These are phyloP conservation scores for Ceratosolen fusciceps DNA, from an alignment of 1,140 invertebrate species.

Conservation along the genomic window DNA sequence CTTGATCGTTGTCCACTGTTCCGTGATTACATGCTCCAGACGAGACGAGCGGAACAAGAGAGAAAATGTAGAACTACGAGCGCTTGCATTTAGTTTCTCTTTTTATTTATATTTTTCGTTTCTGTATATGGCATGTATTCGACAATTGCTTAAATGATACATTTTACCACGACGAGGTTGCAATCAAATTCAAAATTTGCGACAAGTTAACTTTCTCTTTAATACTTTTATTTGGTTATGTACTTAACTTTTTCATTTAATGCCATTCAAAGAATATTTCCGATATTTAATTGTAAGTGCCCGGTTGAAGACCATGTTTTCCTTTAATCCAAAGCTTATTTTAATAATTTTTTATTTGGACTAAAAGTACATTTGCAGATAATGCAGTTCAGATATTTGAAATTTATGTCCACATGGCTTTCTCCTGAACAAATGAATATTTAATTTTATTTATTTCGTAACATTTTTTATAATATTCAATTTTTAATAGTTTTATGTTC, in stretches of 20 bases:
- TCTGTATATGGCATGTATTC: background rate
- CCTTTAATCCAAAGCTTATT: constrained; percentile 2
- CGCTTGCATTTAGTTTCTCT: constrained; percentile 29
- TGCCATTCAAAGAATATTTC: background rate
- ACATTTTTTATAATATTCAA: background rate
- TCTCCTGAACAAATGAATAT: constrained; percentile 21
- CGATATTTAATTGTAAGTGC: background rate
- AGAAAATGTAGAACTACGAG: constrained; percentile 30
- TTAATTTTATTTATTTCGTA: constrained; percentile 47
- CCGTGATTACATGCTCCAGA: constrained; percentile 29
- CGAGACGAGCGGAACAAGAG: constrained; percentile 27
- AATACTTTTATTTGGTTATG: constrained; percentile 35
- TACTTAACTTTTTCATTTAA: constrained; percentile 19
- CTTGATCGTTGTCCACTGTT: constrained; percentile 2
- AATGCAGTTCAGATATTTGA: constrained; percentile 28
- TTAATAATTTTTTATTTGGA: constrained; percentile 1
- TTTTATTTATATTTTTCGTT: constrained; percentile 17
- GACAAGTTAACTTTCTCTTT: constrained; percentile 38
- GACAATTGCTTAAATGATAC: constrained; percentile 34
- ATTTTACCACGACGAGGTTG: constrained; percentile 19
- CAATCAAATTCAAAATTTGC: constrained; percentile 46
- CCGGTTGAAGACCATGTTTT: constrained; percentile 8
- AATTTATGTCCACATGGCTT: constrained; percentile 18
- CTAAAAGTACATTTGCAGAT: background rate
- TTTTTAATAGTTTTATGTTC: too few species aligned